Evolutionary conservation across 2,113 vertebrate species (phyloP).

Genomic region (Ardeotis arabs): DNA sequence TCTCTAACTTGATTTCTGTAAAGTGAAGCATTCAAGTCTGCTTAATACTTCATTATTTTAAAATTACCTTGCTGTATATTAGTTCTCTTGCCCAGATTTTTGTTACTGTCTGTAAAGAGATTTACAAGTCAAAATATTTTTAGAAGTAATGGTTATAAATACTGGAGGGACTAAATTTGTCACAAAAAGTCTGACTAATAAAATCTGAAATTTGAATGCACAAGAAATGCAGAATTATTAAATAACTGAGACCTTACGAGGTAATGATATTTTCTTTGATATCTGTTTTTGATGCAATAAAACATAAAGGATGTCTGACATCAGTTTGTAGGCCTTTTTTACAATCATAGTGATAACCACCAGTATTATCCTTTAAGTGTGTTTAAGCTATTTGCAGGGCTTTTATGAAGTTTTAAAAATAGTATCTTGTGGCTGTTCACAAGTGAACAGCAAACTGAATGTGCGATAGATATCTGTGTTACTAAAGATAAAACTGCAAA

Average conservation of each 20-base stretch:
- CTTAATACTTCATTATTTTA: not conserved
- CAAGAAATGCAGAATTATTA: not conserved
- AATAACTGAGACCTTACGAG: not conserved
- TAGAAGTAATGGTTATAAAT: not conserved
- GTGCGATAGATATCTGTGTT: constrained; percentile 74
- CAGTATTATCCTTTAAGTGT: constrained; percentile 28
- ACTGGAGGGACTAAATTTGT: not conserved
- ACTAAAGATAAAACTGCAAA: constrained; percentile 71
- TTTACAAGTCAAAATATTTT: not conserved
- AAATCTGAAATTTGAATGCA: not conserved
- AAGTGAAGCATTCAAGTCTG: not conserved
- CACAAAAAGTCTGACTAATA: not conserved
- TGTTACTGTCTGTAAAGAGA: not conserved
- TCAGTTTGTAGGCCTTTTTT: not conserved
- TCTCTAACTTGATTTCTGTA: not conserved
- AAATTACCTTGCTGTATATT: not conserved
- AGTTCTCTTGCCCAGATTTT: not conserved
- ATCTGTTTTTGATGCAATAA: not conserved
- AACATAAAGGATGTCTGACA: not conserved
- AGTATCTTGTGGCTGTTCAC: constrained; percentile 49
- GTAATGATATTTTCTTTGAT: not conserved
- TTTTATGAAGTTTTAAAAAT: constrained; percentile 70
- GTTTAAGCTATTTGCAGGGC: constrained; percentile 35
- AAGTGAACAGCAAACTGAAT: constrained; percentile 59
- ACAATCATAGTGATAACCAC: not conserved